Conservation (phyloP, 1,140 invertebrate genomes). For the Trichomalopsis sarcophagae region DNA sequence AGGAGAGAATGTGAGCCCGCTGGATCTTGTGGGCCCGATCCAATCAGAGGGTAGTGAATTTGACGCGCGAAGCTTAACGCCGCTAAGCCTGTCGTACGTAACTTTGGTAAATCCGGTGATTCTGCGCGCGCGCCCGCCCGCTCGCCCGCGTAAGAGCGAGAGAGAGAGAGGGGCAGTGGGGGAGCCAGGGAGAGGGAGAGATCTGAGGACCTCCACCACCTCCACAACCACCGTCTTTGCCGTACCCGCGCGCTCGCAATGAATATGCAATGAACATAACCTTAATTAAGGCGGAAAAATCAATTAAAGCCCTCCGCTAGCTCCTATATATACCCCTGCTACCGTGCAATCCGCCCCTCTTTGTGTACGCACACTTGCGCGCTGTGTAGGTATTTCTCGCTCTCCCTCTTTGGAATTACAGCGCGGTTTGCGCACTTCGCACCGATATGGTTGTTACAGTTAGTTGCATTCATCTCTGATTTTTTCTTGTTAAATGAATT, state of each 20-base stretch:
- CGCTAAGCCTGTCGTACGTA: constrained; percentile 38
- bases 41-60: constrained; percentile 49
- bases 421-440: not conserved
- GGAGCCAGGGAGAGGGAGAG: not conserved
- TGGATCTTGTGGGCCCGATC: constrained; percentile 35
- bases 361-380: not conserved
- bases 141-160: too few relatives aligned
- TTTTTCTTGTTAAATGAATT: too few relatives aligned
- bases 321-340: not conserved
- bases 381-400: not conserved
- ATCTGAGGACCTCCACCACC: not conserved
- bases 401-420: not conserved
- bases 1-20: constrained; percentile 8
- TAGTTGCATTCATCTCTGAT: too few relatives aligned
- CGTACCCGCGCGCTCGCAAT: not conserved
- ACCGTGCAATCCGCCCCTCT: not conserved
- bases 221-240: not conserved
- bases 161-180: not conserved
- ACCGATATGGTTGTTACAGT: not conserved
- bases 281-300: constrained; percentile 47
- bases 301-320: constrained; percentile 33
- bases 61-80: constrained; percentile 38
- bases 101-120: constrained; percentile 41
- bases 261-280: constrained; percentile 46
- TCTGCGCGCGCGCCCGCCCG: not conserved